Evolutionary conservation across 1,140 invertebrate species (phyloP), one percentile per base, ranked within the genome.

Genomic region (Drosophila biarmipes): DNA sequence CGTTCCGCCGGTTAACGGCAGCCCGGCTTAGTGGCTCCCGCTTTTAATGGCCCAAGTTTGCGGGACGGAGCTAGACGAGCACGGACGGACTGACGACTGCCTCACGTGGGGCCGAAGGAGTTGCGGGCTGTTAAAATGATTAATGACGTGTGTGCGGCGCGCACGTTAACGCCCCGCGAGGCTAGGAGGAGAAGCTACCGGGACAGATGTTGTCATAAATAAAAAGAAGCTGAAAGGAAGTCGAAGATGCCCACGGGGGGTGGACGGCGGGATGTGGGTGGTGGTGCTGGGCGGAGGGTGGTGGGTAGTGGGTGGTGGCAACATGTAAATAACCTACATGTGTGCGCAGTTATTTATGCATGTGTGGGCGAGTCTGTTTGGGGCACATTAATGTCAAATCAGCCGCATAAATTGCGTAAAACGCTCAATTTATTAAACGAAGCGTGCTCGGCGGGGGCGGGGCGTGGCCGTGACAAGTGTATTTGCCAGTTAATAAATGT

Each of bases 321-420:
- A 29, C 53, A 89, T 87, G 84, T 89, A 87, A 89, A 89, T 89
- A 87, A 87, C 82, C 75, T 67, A 80, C 67, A 40, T 58, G 31
- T 67, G 49, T 38, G 38, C 38, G 35, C 53, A 29, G 59, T 84
- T 68, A 80, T 74, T 85, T 85, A 85, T 85, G 62, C 53, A 51
- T 67, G 54, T 38, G 34, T 43, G 49, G 37, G 37, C 15, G 78
- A 57, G 54, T 82, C 73, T 80, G 78, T 90, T 90, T 73, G 66
- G 79, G 90, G 52, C 75, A 80, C 90, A 91, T 91, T 91, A 91
- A 91, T 78, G 90, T 91, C 90, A 91, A 91, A 91, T 91, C 87
- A 91, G 81, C 45, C 85, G 90, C 90, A 91, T 91, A 91, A 91
- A 91, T 91, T 87, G 75, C 80, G 66, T 80, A 89, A 89, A 89